Evolutionary conservation across 1,140 invertebrate genomes (phyloP).

Genomic region (Cydia pomonella): DNA sequence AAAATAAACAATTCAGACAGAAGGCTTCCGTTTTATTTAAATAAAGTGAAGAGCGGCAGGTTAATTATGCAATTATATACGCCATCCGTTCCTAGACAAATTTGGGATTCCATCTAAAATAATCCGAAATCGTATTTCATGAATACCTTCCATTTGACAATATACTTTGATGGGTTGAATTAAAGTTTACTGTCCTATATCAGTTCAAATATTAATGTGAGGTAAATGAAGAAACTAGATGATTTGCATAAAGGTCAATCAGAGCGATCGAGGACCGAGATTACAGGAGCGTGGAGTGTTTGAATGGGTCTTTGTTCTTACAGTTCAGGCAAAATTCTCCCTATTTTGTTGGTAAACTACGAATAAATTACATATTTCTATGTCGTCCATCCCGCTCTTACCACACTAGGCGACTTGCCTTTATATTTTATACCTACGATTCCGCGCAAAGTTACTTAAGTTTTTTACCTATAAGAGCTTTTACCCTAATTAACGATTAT

Average conservation of each 20-base stretch:
- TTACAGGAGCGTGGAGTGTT: constrained; percentile 16
- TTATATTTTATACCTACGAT: too few species aligned
- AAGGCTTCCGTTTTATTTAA: constrained; percentile 19
- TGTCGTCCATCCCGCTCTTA: too few species aligned
- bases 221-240: background rate
- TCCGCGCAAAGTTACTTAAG: too few species aligned
- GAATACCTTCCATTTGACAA: background rate
- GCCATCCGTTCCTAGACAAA: constrained; percentile 19
- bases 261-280: constrained; percentile 25
- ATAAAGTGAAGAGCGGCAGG: constrained; percentile 30
- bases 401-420: too few species aligned
- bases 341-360: too few species aligned
- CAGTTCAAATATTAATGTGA: background rate
- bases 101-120: constrained; percentile 18
- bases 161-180: background rate
- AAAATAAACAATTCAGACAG: background rate
- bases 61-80: constrained; percentile 32
- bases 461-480: too few species aligned
- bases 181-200: background rate
- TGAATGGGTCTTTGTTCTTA: constrained; percentile 20
- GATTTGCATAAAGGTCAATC: constrained; percentile 33
- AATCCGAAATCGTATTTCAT: background rate
- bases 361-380: too few species aligned
- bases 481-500: too few species aligned
- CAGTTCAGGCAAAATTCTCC: background rate